These are phyloP conservation scores for Pangasius sanitwongsei DNA, from an alignment of 2,797 vertebrate species.

Conservation along the genomic window DNA sequence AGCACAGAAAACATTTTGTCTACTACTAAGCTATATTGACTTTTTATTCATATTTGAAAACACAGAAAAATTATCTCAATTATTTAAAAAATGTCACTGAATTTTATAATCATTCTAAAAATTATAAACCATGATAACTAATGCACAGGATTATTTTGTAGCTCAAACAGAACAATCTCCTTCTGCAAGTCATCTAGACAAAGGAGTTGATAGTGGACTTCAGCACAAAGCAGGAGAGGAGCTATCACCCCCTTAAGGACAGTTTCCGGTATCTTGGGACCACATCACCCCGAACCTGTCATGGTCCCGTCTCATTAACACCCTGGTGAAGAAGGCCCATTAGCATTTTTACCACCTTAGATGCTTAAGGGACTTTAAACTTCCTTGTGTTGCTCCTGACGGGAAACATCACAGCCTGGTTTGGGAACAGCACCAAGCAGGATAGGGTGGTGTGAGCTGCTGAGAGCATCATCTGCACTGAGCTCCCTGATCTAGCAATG, in stretches of 20 bases:
- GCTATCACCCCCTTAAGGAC: background rate
- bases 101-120: background rate
- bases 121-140: background rate
- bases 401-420: background rate
- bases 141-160: background rate
- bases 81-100: background rate
- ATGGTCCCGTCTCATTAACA: no score
- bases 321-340: no score
- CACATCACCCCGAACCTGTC: background rate
- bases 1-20: background rate
- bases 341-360: no score
- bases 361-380: background rate
- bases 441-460: no score
- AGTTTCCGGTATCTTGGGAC: background rate
- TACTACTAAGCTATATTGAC: no score
- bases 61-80: no score
- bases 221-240: background rate
- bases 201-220: background rate
- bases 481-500: background rate
- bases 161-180: background rate
- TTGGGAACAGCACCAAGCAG: background rate
- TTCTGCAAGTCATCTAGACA: background rate
- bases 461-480: background rate
- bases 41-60: no score
- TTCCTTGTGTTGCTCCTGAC: background rate